These are phyloP conservation scores for Chelonoidis abingdonii DNA, from an alignment of 2,113 vertebrate genomes.

Conservation along the genomic window DNA sequence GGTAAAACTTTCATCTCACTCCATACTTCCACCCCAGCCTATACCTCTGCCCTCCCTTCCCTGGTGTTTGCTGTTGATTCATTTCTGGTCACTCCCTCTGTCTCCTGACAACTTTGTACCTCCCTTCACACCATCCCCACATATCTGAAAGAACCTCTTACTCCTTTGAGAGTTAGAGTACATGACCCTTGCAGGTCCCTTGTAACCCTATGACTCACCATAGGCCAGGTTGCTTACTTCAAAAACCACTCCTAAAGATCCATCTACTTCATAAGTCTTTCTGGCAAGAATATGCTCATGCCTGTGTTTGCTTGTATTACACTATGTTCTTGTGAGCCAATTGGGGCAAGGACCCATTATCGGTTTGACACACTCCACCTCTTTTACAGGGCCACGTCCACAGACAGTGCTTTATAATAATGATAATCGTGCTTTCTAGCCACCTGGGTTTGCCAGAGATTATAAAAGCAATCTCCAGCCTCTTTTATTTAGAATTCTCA, in stretches of 20 bases:
- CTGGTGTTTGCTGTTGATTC: neutral
- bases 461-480: neutral
- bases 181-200: too few species aligned
- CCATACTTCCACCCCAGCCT: neutral
- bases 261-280: neutral
- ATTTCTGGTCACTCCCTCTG: constrained; percentile 3
- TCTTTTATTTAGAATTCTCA: neutral
- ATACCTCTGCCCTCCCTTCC: neutral
- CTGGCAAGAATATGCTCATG: neutral
- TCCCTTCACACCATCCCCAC: neutral
- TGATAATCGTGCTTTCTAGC: neutral
- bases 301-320: neutral
- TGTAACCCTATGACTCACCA: neutral
- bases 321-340: neutral
- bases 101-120: neutral
- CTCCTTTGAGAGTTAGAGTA: neutral
- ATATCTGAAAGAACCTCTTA: neutral
- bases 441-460: neutral
- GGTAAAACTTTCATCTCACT: neutral
- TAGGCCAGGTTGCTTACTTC: neutral
- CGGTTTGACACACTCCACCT: neutral
- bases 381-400: neutral
- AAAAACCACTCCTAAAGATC: neutral
- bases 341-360: neutral
- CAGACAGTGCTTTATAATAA: neutral